Evolutionary conservation across 2,113 vertebrate genomes (phyloP), one percentile per base, ranked within the genome.

Genomic region (Cercopithecus mona): DNA sequence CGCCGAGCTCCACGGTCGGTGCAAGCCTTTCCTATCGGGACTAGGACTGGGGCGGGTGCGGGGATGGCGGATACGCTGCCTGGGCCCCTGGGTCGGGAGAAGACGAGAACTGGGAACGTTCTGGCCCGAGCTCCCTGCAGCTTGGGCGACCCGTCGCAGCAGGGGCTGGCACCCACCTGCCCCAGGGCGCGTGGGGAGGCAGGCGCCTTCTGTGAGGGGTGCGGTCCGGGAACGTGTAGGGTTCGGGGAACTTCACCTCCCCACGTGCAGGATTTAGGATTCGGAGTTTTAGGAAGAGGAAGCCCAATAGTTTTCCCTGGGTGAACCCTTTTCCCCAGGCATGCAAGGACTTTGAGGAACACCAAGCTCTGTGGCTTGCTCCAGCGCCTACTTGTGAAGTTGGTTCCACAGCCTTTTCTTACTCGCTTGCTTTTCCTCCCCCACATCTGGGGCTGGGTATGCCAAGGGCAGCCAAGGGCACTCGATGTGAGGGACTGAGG

Each of bases 1-100:
- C 50, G 22, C 90, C 35, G 23, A 81, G 75, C 92, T 91, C 88
- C 96, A 97, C 87, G 97, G 98, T 98, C 32, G 23, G 97, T 98
- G 66, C 97, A 45, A 48, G 84, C 70, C 76, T 92, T 83, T 70
- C 13, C 57, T 92, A n/a, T 66, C 12, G 14, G 88, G 85, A 23
- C 32, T 5, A 27, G 57, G 72, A 20, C 61, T 23, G 78, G 64
- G 20, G 13, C 22, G 38, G 72, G 73, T 20, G 66, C 32, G 13
- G 59, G 68, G 68, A 32, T 27, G 20, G 43, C 43, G 43, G 43
- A n/a, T 55, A 40, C 30, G 23, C 57, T 5, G 27, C 14, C 57
- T 3, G 90, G 91, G 75, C 48, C 76, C 57, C 78, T 13, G 0
- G 40, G 32, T 5, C 11, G 57, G 86, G 88, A 82, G 38, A 64